Evolutionary conservation across 2,888 invertebrate species (phyloP), one percentile per base, ranked within the genome.

Genomic region (Ochropleura plecta): DNA sequence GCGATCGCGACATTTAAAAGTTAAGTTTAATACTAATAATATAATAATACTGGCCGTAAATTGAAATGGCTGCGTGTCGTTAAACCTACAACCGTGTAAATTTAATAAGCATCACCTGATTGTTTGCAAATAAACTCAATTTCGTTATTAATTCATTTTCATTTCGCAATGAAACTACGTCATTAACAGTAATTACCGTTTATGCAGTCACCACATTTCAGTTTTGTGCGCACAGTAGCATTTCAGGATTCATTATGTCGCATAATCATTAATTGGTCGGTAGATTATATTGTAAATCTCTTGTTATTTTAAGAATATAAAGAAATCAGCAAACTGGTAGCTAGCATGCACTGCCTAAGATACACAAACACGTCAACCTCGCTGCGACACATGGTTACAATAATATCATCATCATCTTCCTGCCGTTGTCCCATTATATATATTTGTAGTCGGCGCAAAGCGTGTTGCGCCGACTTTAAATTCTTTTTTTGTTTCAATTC

Each of bases 131-230:
- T 59, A 51, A 68, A 44, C 53, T 12, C 20, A 68, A 75, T 53
- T 60, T 40, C 14, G 10, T 72, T 48, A 46, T 70, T 30, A 70
- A 51, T 14, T 10, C 30, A 70, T 63, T 62, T 14, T 10, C n/a
- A 70, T 63, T 62, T 16, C 53, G 30, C 4, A 44, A 55, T 69
- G n/a, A 76, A 74, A 68, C 44, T 69, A 49, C 46, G 30, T 10
- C 48, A 44, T 20, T 63, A 55, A 5, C 30, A 1, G 53, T 62
- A 30, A 53, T 76, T 53, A 51, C 14, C 20, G 42, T 30, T n/a
- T 63, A 63, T 53, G 5, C 30, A 16, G 30, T 48, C 12, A 20
- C 16, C 16, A 16, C 30, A 48, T 63, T 20, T 30, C 14, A 16
- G 16, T 64, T 49, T 44, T 73, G 49, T 7, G 6, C 30, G 48